Evolutionary conservation across 2,113 vertebrate genomes (phyloP).

Genomic region (Progne subis): DNA sequence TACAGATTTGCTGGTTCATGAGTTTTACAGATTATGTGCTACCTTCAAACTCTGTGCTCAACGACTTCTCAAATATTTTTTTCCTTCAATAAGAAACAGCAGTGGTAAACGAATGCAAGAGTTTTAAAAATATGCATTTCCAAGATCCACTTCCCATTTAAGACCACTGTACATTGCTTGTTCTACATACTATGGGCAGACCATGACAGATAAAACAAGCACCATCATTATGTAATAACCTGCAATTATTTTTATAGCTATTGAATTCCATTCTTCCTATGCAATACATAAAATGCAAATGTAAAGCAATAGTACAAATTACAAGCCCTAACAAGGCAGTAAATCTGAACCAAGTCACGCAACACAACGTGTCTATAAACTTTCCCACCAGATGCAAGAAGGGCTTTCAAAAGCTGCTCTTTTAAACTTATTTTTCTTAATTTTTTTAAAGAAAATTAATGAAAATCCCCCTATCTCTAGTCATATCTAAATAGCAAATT

Average conservation of each 20-base stretch:
- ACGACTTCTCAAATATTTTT: background rate
- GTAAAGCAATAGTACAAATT: slow-evolving; percentile 85
- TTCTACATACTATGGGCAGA: slow-evolving; percentile 24
- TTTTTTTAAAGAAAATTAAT: background rate
- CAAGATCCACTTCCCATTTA: background rate
- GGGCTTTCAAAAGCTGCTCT: background rate
- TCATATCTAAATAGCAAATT: background rate
- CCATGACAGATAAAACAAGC: slow-evolving; percentile 67
- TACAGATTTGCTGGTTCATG: background rate
- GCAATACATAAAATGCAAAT: slow-evolving; percentile 86
- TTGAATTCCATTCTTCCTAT: slow-evolving; percentile 91
- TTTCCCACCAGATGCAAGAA: slow-evolving; percentile 38
- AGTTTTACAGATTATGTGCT: background rate
- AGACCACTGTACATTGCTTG: slow-evolving; percentile 1
- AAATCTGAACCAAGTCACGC: slow-evolving; percentile 86
- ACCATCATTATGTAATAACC: slow-evolving; percentile 83
- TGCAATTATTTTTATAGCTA: slow-evolving; percentile 92
- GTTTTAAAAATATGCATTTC: background rate
- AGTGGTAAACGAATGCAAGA: background rate
- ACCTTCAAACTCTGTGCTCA: background rate
- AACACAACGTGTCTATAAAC: slow-evolving; percentile 60
- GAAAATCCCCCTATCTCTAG: background rate
- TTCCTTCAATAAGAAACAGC: background rate
- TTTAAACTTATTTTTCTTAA: background rate
- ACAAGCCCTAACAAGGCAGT: slow-evolving; percentile 85